Base-by-base conservation (phyloP, 2,797 vertebrate genomes). In the Hoplostethus mediterraneus region DNA sequence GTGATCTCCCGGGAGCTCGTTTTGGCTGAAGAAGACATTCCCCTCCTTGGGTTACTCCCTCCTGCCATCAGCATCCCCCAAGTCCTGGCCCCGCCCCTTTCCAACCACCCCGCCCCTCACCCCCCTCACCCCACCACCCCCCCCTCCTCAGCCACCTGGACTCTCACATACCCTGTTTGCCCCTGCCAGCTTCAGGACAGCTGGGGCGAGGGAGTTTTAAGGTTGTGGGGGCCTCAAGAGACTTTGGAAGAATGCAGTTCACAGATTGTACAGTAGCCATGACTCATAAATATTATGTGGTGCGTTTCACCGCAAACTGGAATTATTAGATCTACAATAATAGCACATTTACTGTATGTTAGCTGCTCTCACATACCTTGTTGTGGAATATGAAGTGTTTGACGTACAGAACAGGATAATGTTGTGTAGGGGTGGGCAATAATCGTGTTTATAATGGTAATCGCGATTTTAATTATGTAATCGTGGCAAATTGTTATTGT, bases 101-200 rank as follows among this genome's bases (percentile, higher is more conserved):
- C 21, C 21, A 21, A 21, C 28, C 5, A 5, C 2, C 9, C 25
- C 16, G 14, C 52, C 30, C 55, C n/a, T 31, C 13, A 12, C 51
- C 55, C 49, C 14, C 53, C 21, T 21, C 21, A 21, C 21, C 21
- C 21, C 21, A 63, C 61, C 70, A 63, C 47, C 44, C 72, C 78
- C 66, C 64, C 72, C 81, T 67, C 42, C 70, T 61, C 79, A 80
- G 62, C 87, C 92, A 94, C 92, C 93, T 94, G 92, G 92, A 80
- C 72, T 88, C 86, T 84, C 72, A 71, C 86, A 86, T 87, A 75
- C 84, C 83, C 90, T 85, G 84, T 77, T 80, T 86, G 81, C 81
- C 80, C 80, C 81, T 84, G 81, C 87, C 86, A 85, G 75, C 71
- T 87, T 58, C 73, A 40, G 80, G 88, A 92, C 93, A 93, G 91